Base-by-base conservation (phyloP, 1,140 invertebrate species). In the Drusus annulatus region DNA sequence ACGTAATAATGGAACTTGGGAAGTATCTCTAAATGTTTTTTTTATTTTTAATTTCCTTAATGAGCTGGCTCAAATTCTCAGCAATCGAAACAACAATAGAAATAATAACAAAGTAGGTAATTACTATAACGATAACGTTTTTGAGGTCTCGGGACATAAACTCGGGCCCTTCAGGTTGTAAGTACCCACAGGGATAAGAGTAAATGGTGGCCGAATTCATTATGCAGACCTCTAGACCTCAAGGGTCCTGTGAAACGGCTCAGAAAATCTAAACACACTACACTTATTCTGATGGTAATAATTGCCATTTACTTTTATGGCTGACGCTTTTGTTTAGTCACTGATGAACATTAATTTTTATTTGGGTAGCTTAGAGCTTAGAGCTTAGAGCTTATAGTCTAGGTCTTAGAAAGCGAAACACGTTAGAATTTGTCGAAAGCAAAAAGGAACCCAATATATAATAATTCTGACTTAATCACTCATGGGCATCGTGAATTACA, bases 191-290 rank as follows among this genome's bases (percentile, higher is more conserved):
- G 17, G 13, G 4, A 3, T 16, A 17, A 8, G 63, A 15, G 23
- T 63, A 7, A 10, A 5, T 16, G 69, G 45, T 19, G 6, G 69
- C 50, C 69, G 19, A 54, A 54, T 73, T 73, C 69, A 54, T 73
- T 73, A 73, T 73, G 69, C 69, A 73, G 51, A 54, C 69, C 69
- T 54, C 69, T 16, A 23, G 23, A 28, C 19, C 69, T 54, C 69
- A n/a, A 25, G 51, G 51, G 69, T 13, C 51, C 23, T 54, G 69
- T 73, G 50, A 73, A 73, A 73, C 54, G 69, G 69, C 50, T 23
- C 19, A 73, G 69, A 73, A 73, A 73, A 73, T 73, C 45, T 51
- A 23, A 52, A 73, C 69, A 73, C 50, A 73, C 69, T 52, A 73
- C 69, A 73, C 69, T 73, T 52, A 19, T 73, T 73, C 23, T 73